A percentile compares a stretch with the other conserved stretches of the same genome.
Conservation (phyloP, 2,113 vertebrate genomes). For the Ophthalmotilapia sp. region DNA sequence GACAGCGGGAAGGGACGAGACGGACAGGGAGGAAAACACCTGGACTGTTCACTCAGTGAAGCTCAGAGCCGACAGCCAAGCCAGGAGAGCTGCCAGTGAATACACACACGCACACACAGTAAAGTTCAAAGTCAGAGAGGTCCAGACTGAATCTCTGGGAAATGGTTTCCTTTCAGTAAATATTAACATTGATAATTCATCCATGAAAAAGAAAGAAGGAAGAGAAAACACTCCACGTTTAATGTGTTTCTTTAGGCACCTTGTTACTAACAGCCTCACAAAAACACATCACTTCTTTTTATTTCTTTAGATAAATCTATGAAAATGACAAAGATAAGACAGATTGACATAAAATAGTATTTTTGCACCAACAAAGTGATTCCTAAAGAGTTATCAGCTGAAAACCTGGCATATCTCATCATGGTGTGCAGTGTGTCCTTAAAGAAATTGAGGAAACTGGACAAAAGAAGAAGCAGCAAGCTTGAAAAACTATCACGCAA, state of each 20-base stretch:
- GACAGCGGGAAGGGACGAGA: not conserved
- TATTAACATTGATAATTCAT: not conserved
- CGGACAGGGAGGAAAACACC: conserved; percentile 16
- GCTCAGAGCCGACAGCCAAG: not conserved
- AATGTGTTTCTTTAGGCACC: not conserved
- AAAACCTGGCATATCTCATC: not conserved
- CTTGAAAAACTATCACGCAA: not conserved
- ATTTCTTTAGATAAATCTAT: not conserved
- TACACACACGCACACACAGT: not conserved
- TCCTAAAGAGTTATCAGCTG: not conserved
- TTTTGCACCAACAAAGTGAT: not conserved
- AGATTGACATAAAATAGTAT: not conserved
- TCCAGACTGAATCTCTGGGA: not conserved
- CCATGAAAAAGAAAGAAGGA: not conserved
- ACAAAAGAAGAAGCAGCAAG: not conserved
- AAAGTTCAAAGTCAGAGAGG: not conserved
- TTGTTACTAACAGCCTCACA: not conserved
- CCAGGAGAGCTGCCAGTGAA: not conserved
- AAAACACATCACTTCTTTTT: not conserved
- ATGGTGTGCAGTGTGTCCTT: not conserved
- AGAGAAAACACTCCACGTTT: fast-evolving
- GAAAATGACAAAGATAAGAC: not conserved
- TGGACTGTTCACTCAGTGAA: conserved; percentile 57
- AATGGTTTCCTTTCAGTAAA: not conserved
- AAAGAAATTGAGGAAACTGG: not conserved